phyloP scores from a whole-genome alignment of 2,888 invertebrate species.

The Eilema sororculum region DNA sequence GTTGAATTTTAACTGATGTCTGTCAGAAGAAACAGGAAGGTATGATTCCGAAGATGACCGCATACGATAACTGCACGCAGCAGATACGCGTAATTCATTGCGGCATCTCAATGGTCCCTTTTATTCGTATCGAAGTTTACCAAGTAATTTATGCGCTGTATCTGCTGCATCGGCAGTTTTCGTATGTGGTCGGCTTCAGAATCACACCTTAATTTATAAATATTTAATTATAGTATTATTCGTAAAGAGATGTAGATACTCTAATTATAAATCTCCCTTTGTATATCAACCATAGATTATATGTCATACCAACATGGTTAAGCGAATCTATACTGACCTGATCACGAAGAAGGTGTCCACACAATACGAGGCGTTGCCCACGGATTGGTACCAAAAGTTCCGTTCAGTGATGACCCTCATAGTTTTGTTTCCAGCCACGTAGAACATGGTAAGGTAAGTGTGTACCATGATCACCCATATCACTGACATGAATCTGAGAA shows the following conservation, averaged over 20 bases:
- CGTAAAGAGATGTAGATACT: neutral
- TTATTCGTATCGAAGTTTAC: too few relatives aligned
- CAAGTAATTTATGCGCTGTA: too few relatives aligned
- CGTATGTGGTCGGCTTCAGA: too few relatives aligned
- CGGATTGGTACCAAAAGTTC: conserved; percentile 92
- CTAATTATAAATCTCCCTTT: neutral
- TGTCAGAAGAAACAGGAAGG: too few relatives aligned
- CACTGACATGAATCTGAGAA: conserved; percentile 89
- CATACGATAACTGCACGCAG: too few relatives aligned
- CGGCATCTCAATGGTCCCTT: too few relatives aligned
- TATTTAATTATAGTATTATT: neutral
- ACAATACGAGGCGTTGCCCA: conserved; percentile 94
- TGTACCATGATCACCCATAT: conserved; percentile 95
- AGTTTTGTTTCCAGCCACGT: conserved; percentile 91
- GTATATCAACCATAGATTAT: neutral
- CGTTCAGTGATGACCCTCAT: conserved; percentile 91
- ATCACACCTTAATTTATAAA: too few relatives aligned
- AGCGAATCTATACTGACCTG: conserved; percentile 82
- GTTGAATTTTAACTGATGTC: too few relatives aligned
- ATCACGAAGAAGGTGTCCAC: conserved; percentile 96
- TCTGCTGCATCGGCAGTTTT: too few relatives aligned
- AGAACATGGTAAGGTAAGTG: conserved; percentile 93
- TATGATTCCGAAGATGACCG: too few relatives aligned
- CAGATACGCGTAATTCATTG: too few relatives aligned
- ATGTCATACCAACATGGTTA: neutral